Percentiles rank a stretch among this genome's conserved stretches.
phyloP scores from a whole-genome alignment of 1,140 invertebrate species.

The Euura lappo region DNA sequence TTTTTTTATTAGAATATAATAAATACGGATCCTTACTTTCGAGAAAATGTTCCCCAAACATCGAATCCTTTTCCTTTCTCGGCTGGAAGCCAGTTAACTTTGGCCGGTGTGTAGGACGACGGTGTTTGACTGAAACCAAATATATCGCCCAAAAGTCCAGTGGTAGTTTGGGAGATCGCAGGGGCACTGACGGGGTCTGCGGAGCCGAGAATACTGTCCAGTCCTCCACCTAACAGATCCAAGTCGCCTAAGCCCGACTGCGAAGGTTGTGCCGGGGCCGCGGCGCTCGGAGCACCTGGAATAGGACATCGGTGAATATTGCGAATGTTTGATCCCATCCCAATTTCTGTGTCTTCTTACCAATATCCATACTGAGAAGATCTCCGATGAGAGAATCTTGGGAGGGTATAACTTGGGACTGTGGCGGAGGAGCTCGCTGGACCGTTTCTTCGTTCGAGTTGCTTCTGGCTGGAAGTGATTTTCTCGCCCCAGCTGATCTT shows the following conservation, averaged over 20 bases:
- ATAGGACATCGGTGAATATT: constrained; percentile 20
- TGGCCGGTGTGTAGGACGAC: constrained; percentile 77
- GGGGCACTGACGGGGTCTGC: constrained; percentile 52
- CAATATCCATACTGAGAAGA: constrained; percentile 95
- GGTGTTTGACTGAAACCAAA: constrained; percentile 80
- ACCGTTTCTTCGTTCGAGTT: constrained; percentile 58
- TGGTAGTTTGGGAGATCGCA: constrained; percentile 60
- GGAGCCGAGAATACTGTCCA: constrained; percentile 49
- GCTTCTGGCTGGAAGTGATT: constrained; percentile 69
- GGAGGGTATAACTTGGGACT: constrained; percentile 67
- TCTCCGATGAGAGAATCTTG: constrained; percentile 97
- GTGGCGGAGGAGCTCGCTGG: constrained; percentile 38
- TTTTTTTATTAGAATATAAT: not conserved
- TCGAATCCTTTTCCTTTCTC: constrained; percentile 98
- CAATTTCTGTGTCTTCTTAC: constrained; percentile 59
- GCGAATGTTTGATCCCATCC: no score
- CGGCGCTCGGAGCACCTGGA: constrained; percentile 57
- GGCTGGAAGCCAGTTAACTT: constrained; percentile 91
- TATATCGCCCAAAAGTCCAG: constrained; percentile 87
- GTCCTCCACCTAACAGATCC: constrained; percentile 76
- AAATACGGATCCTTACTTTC: constrained; percentile 61
- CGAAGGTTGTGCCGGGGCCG: constrained; percentile 58
- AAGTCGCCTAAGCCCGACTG: constrained; percentile 71
- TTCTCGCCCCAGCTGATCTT: constrained; percentile 71
- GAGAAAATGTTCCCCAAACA: constrained; percentile 93